Percentiles rank a stretch among this genome's conserved stretches.
Conservation (phyloP, 2,888 invertebrate species). For the Rhagophthalmus giganteus region DNA sequence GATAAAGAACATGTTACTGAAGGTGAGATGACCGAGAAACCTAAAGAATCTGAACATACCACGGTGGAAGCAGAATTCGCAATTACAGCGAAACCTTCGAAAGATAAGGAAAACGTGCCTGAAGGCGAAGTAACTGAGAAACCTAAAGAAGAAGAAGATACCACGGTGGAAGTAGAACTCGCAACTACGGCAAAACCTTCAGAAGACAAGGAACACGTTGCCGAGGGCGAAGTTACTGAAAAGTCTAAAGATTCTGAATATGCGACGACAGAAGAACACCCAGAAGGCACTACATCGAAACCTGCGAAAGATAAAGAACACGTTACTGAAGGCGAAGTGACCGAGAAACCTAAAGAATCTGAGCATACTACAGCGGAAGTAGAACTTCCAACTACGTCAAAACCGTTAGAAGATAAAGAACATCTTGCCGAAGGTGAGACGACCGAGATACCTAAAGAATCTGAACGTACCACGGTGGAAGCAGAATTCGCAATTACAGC, state of each 20-base stretch:
- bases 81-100: too few relatives aligned
- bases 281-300: slow-evolving; percentile 6
- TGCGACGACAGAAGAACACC: background rate
- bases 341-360: slow-evolving; percentile 13
- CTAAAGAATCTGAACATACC: background rate
- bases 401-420: background rate
- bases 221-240: background rate
- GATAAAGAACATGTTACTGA: background rate
- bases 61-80: background rate
- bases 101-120: slow-evolving; percentile 6
- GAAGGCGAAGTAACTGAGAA: slow-evolving; percentile 7
- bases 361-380: slow-evolving; percentile 8
- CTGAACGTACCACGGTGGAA: background rate
- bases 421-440: background rate
- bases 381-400: background rate
- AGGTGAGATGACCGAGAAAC: slow-evolving; percentile 1
- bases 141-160: background rate
- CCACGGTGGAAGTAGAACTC: background rate
- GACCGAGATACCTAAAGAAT: background rate
- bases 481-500: too few relatives aligned
- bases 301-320: background rate
- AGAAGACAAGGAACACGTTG: background rate
- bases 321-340: slow-evolving; percentile 17
- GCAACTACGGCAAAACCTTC: background rate
- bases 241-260: background rate